A percentile compares a stretch with the other conserved stretches of the same genome.
These are phyloP conservation scores for Drosophila buzzatii DNA, from an alignment of 2,888 invertebrate species.

Conservation along the genomic window DNA sequence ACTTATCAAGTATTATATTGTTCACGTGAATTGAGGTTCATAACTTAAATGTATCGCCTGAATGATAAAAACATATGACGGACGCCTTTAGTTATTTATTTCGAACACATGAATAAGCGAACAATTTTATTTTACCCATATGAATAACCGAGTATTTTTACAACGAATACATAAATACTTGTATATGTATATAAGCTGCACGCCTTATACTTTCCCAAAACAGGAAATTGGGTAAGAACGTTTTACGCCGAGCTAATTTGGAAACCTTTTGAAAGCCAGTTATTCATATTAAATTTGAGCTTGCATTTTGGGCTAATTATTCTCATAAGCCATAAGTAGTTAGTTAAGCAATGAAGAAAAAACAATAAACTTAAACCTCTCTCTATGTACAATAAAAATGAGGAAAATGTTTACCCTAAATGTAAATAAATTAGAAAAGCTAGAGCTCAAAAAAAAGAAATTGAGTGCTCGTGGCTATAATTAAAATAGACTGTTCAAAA, in stretches of 20 bases:
- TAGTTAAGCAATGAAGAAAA: constrained; percentile 66
- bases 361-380: constrained; percentile 33
- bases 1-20: too few relatives aligned
- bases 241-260: constrained; percentile 15
- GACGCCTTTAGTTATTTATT: too few relatives aligned
- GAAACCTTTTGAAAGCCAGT: constrained; percentile 21
- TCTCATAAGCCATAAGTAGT: constrained; percentile 65
- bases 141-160: neutral
- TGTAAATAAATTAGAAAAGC: constrained; percentile 44
- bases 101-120: too few relatives aligned
- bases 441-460: constrained; percentile 38
- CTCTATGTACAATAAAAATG: constrained; percentile 28
- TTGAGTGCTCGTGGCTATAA: constrained; percentile 54
- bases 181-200: neutral
- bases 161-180: neutral
- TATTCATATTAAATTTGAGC: constrained; percentile 29
- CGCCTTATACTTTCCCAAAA: neutral
- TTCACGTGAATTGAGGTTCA: too few relatives aligned
- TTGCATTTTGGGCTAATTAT: constrained; percentile 67
- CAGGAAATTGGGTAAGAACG: constrained; percentile 8
- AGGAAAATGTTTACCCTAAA: constrained; percentile 49
- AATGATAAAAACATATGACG: too few relatives aligned
- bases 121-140: too few relatives aligned
- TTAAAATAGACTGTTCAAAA: constrained; percentile 47
- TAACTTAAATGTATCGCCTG: too few relatives aligned